Evolutionary conservation across 92 coral and sea anemone genomes (phyloP), one percentile per base, ranked within the genome.

Genomic region (Plumapathes pennacea): DNA sequence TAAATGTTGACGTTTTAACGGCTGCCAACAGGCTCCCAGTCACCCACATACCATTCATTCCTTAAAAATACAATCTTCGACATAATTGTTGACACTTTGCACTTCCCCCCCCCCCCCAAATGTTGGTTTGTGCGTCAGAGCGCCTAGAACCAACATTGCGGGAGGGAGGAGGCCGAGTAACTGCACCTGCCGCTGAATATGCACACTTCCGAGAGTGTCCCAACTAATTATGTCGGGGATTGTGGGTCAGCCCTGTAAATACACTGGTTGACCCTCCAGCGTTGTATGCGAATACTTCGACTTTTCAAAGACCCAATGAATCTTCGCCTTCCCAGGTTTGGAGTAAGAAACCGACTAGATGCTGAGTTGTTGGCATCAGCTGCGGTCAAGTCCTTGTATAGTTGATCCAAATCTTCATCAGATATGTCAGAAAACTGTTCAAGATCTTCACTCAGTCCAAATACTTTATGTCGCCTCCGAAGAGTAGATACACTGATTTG

Each of bases 281-380:
- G 69, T 36, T 76, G 71, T 47, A 76, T 58, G 11, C 70, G 77
- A 23, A 76, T 25, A 26, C 77, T 64, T 39, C 63, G 56, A 59
- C 63, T 67, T 25, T 64, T 38, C 44, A 76, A 36, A 15, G 77
- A 56, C 27, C 84, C 84, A 48, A 68, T 68, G 17, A 84, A 78
- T 48, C 86, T 25, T 67, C 86, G 26, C 75, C 82, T 71, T 25
- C 84, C 79, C 59, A 81, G 23, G 41, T 80, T 72, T 57, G 82
- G 88, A 12, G 78, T 75, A 11, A 81, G 73, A 62, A 62, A 62
- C 29, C 79, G 78, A n/a, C 73, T 72, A 47, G 26, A 32, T 40
- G 11, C 38, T 18, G 46, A 50, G 64, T 38, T 33, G 60, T 51
- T 40, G 42, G 69, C 32, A 47, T 76, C 64, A 26, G 57, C 54